Evolutionary conservation across 2,113 vertebrate species (phyloP).

Genomic region (Crotalus helleri): DNA sequence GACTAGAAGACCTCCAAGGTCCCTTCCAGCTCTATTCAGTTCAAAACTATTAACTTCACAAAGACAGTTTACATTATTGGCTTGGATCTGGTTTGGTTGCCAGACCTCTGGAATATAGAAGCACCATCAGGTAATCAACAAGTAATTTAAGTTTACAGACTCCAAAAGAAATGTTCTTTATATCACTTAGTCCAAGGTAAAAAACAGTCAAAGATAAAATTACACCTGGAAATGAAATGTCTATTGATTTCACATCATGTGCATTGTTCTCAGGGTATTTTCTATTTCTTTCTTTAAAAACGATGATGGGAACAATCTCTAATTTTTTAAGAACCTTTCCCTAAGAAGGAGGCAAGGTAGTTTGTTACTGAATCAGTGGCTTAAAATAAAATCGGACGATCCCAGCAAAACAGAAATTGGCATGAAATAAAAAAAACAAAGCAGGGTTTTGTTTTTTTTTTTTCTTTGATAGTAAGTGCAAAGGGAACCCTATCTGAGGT

Average conservation of each 20-base stretch:
- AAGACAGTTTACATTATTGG: not conserved
- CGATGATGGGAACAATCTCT: conserved; percentile 6
- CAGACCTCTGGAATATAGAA: not conserved
- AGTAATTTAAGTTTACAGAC: not conserved
- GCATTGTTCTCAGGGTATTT: conserved; percentile 14
- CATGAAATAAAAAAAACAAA: not conserved
- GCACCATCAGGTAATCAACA: not conserved
- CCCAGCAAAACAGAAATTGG: not conserved
- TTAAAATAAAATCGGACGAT: conserved; percentile 13
- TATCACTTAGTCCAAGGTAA: conserved; percentile 14
- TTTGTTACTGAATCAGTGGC: conserved; percentile 40
- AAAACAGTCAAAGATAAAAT: conserved; percentile 38
- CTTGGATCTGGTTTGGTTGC: not conserved
- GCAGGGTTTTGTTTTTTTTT: not conserved
- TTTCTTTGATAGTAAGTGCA: not conserved
- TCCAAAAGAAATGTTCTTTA: conserved; percentile 8
- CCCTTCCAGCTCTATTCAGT: too few relatives aligned
- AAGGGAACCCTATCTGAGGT: not conserved
- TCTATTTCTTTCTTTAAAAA: conserved; percentile 36
- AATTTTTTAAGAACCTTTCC: conserved; percentile 41
- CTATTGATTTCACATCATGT: conserved; percentile 52
- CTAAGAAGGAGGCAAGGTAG: not conserved
- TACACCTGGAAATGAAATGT: conserved; percentile 52
- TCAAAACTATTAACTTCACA: not conserved
- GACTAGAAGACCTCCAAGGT: too few relatives aligned